Evolutionary conservation across 2,113 vertebrate genomes (phyloP), one percentile per base, ranked within the genome.

Genomic region (Gadus macrocephalus): DNA sequence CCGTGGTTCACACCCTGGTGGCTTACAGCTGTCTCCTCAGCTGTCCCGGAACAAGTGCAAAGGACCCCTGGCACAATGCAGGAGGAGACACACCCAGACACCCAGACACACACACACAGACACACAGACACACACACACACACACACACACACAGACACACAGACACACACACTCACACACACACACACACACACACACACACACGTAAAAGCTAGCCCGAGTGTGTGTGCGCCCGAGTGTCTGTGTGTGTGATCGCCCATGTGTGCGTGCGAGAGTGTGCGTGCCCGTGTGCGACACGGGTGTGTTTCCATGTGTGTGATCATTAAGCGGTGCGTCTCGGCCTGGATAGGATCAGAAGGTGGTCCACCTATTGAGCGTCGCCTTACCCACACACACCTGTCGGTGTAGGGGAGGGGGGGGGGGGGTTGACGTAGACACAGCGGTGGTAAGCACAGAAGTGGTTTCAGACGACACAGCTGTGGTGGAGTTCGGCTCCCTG

Each of bases 11-110:
- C 78, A 76, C 78, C 78, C 81, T 19, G 79, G 76, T 71, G 28
- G 61, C 77, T 70, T 72, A 81, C 87, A 89, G 88, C 86, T 89
- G 89, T 81, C 87, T 66, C 71, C 69, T 72, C 85, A 88, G 84
- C 86, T 88, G 87, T 84, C 87, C 73, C 49, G 35, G 76, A 70
- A 71, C 67, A 31, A 66, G 22, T 8, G 20, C 9, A 22, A 7
- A 22, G 11, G 62, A 31, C 6, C 25, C 27, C 12, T 15, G 61
- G 61, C 19, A 25, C 49, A 56, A 53, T 28, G n/a, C 55, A 16
- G 55, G 55, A 67, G 81, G 82, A 76, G 9, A 49, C 76, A 19
- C 28, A 59, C 25, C 9, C 22, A 28, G 17, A 58, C 63, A 31
- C 12, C 42, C 16, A 5, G 17, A 64, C 17, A 64, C 28, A 58